A percentile compares a stretch with the other conserved stretches of the same genome.
Evolutionary conservation across 2,113 vertebrate genomes (phyloP).

Genomic region (Arothron firmamentum): DNA sequence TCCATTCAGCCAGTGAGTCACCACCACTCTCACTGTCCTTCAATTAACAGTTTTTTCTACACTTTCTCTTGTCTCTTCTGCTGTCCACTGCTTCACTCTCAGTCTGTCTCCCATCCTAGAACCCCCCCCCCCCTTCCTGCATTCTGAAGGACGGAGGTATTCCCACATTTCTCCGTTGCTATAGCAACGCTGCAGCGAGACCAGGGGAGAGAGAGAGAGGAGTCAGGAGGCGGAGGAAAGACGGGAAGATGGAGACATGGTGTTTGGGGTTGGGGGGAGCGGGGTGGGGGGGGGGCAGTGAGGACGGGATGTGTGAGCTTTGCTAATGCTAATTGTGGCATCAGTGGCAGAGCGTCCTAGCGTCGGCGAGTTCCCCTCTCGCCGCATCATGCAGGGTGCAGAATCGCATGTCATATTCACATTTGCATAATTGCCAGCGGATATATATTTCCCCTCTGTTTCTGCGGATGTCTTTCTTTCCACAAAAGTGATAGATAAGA

Average conservation of each 20-base stretch:
- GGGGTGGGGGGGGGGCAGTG: constrained; percentile 37
- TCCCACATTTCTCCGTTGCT: constrained; percentile 80
- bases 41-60: constrained; percentile 61
- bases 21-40: constrained; percentile 46
- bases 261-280: constrained; percentile 13
- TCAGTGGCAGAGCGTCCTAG: constrained; percentile 21
- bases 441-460: constrained; percentile 24
- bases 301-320: constrained; percentile 64
- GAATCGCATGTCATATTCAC: constrained; percentile 36
- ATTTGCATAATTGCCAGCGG: constrained; percentile 49
- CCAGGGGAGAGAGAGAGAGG: constrained; percentile 66
- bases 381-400: constrained; percentile 27
- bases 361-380: constrained; percentile 44
- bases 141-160: constrained; percentile 79
- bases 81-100: constrained; percentile 38
- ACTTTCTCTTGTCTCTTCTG: constrained; percentile 31
- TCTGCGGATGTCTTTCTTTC: constrained; percentile 17
- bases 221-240: constrained; percentile 30
- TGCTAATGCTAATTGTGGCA: constrained; percentile 59
- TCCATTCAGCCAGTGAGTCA: constrained; percentile 54
- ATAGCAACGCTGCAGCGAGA: constrained; percentile 78
- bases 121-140: constrained; percentile 22
- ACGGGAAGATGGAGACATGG: constrained; percentile 46
- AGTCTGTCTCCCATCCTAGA: constrained; percentile 32
- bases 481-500: constrained; percentile 6